Evolutionary conservation across 2,113 vertebrate genomes (phyloP).

Genomic region (Phainopepla nitens): DNA sequence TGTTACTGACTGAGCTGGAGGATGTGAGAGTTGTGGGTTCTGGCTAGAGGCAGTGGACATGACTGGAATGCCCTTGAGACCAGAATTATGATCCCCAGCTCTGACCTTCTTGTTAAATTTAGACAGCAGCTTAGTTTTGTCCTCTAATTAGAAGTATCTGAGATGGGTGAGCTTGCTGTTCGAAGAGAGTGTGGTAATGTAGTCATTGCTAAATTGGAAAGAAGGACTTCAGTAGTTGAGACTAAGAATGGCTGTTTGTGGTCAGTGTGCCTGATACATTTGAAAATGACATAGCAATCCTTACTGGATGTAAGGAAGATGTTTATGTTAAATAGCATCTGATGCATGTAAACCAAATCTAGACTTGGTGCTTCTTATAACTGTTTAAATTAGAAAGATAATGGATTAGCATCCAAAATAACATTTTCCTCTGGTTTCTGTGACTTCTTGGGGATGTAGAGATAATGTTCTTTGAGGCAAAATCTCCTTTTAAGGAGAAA

Average conservation of each 20-base stretch:
- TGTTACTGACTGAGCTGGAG: background rate
- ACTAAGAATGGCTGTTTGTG: background rate
- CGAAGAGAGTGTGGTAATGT: background rate
- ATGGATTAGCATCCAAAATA: background rate
- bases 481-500: conserved; percentile 12
- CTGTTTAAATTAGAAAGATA: conserved; percentile 7
- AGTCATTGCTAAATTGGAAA: background rate
- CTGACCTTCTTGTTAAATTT: conserved; percentile 14
- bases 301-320: background rate
- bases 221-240: background rate
- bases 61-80: background rate
- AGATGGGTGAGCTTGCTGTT: background rate
- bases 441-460: background rate
- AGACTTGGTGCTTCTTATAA: background rate
- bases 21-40: background rate
- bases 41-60: background rate
- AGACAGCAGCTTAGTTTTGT: background rate
- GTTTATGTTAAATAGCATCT: background rate
- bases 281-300: background rate
- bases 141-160: conserved; percentile 27
- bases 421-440: background rate
- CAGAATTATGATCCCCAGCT: background rate
- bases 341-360: background rate
- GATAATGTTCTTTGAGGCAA: background rate
- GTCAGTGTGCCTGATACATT: background rate